Evolutionary conservation across 64 coral and sea anemone species (phyloP), one percentile per base, ranked within the genome.

Genomic region (Montipora foliosa): DNA sequence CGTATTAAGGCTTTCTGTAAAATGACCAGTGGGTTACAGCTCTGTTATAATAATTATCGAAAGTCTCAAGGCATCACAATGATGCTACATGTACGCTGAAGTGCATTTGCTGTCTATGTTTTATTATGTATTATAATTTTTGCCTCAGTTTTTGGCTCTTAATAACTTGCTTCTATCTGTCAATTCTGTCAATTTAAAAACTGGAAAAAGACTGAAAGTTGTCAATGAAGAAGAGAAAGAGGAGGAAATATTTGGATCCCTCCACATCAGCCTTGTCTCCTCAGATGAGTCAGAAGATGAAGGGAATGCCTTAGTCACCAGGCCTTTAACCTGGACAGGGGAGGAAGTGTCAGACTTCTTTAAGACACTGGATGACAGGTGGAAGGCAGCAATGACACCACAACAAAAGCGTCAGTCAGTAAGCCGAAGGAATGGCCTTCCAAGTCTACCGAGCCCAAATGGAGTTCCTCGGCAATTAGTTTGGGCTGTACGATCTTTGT

Each of bases 41-140:
- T 55, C 52, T 55, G 52, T 55, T 55, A 4, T 55, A 55, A 55
- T 55, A 55, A 55, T 55, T 55, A 55, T 55, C 1, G 9, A 37
- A 55, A 55, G 52, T 55, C 52, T 55, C 52, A 55, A 37, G 29
- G 29, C 29, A 37, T 37, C 29, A 37, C 29, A 37, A 37, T 37
- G 1, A 37, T 37, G 29, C 29, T 37, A 37, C 29, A 37, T 37
- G 29, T 37, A 37, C 29, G 29, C 29, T 37, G 29, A 37, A 37
- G 52, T 55, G 52, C 52, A 55, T 55, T 55, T 55, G 52, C 52
- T 55, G 52, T 55, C 52, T 55, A 55, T 55, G 52, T 55, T 55
- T 17, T 68, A 68, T n/a, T 4, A n/a, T 68, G 25, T 76, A n/a
- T 78, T 78, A 49, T 78, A 51, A 78, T 55, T 55, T 64, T 64